phyloP scores from a whole-genome alignment of 2,888 invertebrate species.

The Amblyteles armatorius region DNA sequence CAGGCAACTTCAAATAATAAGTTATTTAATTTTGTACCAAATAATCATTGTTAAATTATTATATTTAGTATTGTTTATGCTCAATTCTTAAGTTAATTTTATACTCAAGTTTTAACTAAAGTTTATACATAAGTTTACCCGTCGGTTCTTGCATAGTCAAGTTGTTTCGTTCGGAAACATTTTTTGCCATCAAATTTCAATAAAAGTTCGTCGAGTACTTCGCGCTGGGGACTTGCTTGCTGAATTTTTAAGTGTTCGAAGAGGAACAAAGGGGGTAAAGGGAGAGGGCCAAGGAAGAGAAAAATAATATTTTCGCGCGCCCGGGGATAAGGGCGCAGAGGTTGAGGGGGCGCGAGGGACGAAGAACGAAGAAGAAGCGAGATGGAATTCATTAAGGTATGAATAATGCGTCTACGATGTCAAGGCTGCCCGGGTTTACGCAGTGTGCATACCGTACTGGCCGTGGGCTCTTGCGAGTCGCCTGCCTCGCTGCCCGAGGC shows the following conservation, averaged over 20 bases:
- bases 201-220: background rate
- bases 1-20: background rate
- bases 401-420: slow-evolving; percentile 84
- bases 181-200: background rate
- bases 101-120: background rate
- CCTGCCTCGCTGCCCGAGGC: slow-evolving; percentile 49
- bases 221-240: background rate
- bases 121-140: background rate
- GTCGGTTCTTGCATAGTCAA: background rate
- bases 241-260: slow-evolving; percentile 8
- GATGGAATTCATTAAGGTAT: slow-evolving; percentile 84
- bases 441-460: slow-evolving; percentile 57
- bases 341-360: slow-evolving; percentile 13
- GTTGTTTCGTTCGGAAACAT: background rate
- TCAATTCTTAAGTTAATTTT: background rate
- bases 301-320: slow-evolving; percentile 13
- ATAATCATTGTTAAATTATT: background rate
- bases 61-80: background rate
- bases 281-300: background rate
- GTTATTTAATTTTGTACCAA: background rate
- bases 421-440: slow-evolving; percentile 78
- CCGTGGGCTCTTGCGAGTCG: slow-evolving; percentile 28
- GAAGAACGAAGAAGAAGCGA: slow-evolving; percentile 65
- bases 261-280: background rate
- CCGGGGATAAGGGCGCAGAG: slow-evolving; percentile 10